These are phyloP conservation scores for Crenuchus spilurus DNA, from an alignment of 2,797 vertebrate genomes.

Conservation along the genomic window DNA sequence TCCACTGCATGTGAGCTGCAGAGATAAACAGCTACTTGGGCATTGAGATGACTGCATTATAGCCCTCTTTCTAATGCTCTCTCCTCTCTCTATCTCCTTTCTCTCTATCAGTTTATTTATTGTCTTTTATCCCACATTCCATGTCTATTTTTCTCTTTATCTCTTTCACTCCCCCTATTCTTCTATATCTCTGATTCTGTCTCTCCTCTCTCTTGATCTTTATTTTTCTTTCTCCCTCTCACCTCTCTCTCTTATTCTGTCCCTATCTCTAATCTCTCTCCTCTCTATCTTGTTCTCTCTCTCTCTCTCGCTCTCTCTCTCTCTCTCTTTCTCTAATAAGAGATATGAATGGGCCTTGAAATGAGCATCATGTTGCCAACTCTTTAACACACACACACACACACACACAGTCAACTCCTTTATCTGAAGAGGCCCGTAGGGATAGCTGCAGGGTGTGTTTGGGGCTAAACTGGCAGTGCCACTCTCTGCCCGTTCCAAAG, in stretches of 20 bases:
- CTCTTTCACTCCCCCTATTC: background rate
- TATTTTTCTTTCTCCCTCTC: background rate
- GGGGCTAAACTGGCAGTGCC: conserved; percentile 29
- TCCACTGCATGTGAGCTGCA: conserved; percentile 56
- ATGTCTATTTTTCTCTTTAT: background rate
- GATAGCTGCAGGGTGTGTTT: conserved; percentile 19
- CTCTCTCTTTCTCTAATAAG: conserved; percentile 49
- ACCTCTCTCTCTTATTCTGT: background rate
- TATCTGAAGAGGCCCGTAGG: background rate
- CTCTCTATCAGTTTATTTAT: conserved; percentile 43
- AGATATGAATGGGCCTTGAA: conserved; percentile 19
- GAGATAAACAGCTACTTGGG: conserved; percentile 47
- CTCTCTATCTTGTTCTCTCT: background rate
- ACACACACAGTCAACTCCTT: conserved; percentile 26
- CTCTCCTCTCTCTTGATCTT: background rate
- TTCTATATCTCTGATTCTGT: background rate
- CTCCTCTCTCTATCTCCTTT: conserved; percentile 46
- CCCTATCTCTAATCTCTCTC: background rate
- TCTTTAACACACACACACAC: conserved; percentile 21
- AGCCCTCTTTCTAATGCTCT: conserved; percentile 50
- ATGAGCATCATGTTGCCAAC: conserved; percentile 12
- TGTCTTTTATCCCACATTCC: background rate
- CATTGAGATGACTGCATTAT: conserved; percentile 44
- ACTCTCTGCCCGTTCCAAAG: conserved; percentile 29
- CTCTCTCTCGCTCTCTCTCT: background rate